Evolutionary conservation across 30 jellyfish, hydroid and myxozoan species (phyloP), one percentile per base, ranked within the genome.

Genomic region (Chrysaora quinquecirrha): DNA sequence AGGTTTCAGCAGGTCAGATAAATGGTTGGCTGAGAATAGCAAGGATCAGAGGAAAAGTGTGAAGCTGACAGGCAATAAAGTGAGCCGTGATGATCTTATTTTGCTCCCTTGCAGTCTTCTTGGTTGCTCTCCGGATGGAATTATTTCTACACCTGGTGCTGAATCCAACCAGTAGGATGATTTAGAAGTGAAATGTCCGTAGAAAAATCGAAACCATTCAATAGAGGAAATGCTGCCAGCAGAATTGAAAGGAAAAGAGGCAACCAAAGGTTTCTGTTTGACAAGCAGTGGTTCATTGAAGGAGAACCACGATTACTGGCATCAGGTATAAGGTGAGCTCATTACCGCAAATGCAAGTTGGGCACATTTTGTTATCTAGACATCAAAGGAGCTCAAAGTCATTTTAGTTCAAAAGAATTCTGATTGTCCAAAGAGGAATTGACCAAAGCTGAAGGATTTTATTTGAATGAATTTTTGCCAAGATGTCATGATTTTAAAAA

Each of bases 71-170:
- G 50, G 32, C 12, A 38, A 32, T 10, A 64, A 46, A 30, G 80
- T 30, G 38, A 67, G 6, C 43, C 19, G 67, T 24, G 27, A 32
- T 29, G 73, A 64, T 71, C 78, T 78, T 29, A 32, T 82, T 48
- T 58, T 52, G 20, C 64, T 24, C 22, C 30, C 21, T 12, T 76
- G 62, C 56, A 64, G 87, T 22, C 29, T 76, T 54, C 63, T 76
- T 23, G 87, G 75, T 58, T 33, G 38, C 10, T 24, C 80, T 27
- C 80, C 82, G 7, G 89, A 77, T 77, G 89, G 81, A 48, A 18
- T n/a, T n/a, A n/a, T n/a, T n/a, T n/a, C n/a, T n/a, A n/a, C n/a
- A n/a, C n/a, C n/a, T n/a, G n/a, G n/a, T n/a, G n/a, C n/a, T n/a
- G n/a, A n/a, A n/a, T n/a, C n/a, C n/a, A n/a, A n/a, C n/a, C n/a